phyloP scores from a whole-genome alignment of 2,797 vertebrate genomes.

The Hoplostethus atlanticus region DNA sequence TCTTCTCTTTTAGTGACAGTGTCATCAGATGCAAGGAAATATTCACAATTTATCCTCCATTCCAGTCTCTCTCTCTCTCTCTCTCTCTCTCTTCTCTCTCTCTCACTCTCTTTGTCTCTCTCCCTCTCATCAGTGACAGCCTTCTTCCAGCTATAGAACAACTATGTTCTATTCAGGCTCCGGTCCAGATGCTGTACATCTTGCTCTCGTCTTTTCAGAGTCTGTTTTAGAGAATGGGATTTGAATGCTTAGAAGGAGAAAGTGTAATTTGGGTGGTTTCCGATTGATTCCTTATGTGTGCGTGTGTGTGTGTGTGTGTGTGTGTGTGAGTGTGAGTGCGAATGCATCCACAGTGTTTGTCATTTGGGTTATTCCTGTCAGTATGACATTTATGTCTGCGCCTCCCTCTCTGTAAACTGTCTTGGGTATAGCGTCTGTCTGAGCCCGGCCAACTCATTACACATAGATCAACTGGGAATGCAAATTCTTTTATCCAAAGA shows the following conservation, averaged over 20 bases:
- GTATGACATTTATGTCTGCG: conserved; percentile 65
- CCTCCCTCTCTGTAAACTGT: conserved; percentile 70
- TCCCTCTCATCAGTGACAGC: conserved; percentile 42
- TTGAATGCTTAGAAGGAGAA: conserved; percentile 43
- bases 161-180: conserved; percentile 44
- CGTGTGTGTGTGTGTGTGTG: conserved; percentile 8
- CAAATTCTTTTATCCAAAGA: conserved; percentile 38
- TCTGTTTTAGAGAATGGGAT: conserved; percentile 55
- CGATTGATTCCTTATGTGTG: conserved; percentile 43
- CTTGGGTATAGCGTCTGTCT: conserved; percentile 61
- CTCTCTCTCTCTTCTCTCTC: neutral
- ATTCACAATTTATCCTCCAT: conserved; percentile 37
- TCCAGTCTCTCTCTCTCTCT: conserved; percentile 18
- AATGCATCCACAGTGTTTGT: conserved; percentile 56
- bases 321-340: conserved; percentile 8
- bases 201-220: conserved; percentile 35
- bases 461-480: conserved; percentile 73
- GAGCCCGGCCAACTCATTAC: conserved; percentile 72
- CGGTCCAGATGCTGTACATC: conserved; percentile 43
- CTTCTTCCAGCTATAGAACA: conserved; percentile 61
- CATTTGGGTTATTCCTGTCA: conserved; percentile 58
- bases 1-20: conserved; percentile 65
- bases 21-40: conserved; percentile 50
- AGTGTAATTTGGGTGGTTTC: conserved; percentile 37
- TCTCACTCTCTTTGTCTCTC: conserved; percentile 8